Evolutionary conservation across 92 coral and sea anemone genomes (phyloP), one percentile per base, ranked within the genome.

Genomic region (Ricordea florida): DNA sequence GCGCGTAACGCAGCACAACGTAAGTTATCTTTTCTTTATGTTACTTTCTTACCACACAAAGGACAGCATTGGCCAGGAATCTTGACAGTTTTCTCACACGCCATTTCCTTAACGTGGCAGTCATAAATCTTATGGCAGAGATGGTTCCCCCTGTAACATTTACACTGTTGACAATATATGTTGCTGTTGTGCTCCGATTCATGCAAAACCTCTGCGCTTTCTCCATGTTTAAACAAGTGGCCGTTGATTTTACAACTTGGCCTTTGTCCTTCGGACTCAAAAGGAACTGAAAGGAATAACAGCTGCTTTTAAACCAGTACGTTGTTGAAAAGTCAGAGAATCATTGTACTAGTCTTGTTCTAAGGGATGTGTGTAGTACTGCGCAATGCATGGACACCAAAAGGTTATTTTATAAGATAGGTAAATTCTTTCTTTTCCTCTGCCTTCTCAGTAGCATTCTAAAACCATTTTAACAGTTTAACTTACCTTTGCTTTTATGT

Each of bases 31-130:
- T n/a, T n/a, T n/a, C n/a, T n/a, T n/a, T n/a, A n/a, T n/a, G n/a
- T n/a, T n/a, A n/a, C n/a, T n/a, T 28, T 44, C 87, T 44, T 38
- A 82, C 87, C 87, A 52, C 87, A 82, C 8, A 53, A 62, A 5
- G 82, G 77, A 28, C 87, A 82, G 27, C 87, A 82, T 28, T 66
- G 60, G 37, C 87, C 87, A 0, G 76, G 40, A 5, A 45, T 66
- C 37, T 60, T 82, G 38, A 82, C 28, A 20, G 70, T 30, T 31
- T 57, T 82, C 52, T 82, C 82, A 18, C 87, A 82, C 22, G 50
- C 78, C 29, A 43, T 25, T 3, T 45, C 33, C 58, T 73, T 68
- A 21, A 73, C 46, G 30, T 73, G 57, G 34, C 80, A 73, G 69
- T 73, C 68, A 15, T 9, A 61, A 1, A 73, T 58, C 58, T 73